Evolutionary conservation across 1,140 invertebrate species (phyloP).

Genomic region (Aphis gossypii): DNA sequence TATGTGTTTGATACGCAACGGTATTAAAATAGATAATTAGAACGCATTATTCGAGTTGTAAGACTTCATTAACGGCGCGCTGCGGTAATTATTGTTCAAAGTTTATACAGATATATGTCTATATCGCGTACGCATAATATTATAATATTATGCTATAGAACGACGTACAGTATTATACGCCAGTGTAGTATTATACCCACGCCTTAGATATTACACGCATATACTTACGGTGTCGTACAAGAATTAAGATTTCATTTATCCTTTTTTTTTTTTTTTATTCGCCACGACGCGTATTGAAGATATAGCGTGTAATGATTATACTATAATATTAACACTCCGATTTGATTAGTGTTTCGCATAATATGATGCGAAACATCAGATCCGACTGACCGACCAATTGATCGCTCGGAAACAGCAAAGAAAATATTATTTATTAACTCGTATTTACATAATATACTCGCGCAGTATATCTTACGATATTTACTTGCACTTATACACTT

Average conservation of each 20-base stretch:
- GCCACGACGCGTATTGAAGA: too few species aligned
- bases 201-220: too few species aligned
- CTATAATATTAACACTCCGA: too few species aligned
- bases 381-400: not conserved
- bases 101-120: not conserved
- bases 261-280: too few species aligned
- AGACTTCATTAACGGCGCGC: conserved; percentile 23
- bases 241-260: too few species aligned
- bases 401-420: not conserved
- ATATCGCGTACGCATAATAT: not conserved
- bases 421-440: not conserved
- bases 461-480: too few species aligned
- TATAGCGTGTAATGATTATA: too few species aligned
- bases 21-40: conserved; percentile 22
- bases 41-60: conserved; percentile 17
- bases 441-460: not conserved
- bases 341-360: too few species aligned
- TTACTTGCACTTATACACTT: too few species aligned
- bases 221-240: too few species aligned
- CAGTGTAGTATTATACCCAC: too few species aligned
- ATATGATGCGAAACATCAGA: not conserved
- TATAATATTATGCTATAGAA: not conserved
- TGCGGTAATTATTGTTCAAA: not conserved
- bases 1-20: not conserved
- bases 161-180: too few species aligned